Conservation (phyloP, 1,140 invertebrate species). For the Drosophila quadrilineata region DNA sequence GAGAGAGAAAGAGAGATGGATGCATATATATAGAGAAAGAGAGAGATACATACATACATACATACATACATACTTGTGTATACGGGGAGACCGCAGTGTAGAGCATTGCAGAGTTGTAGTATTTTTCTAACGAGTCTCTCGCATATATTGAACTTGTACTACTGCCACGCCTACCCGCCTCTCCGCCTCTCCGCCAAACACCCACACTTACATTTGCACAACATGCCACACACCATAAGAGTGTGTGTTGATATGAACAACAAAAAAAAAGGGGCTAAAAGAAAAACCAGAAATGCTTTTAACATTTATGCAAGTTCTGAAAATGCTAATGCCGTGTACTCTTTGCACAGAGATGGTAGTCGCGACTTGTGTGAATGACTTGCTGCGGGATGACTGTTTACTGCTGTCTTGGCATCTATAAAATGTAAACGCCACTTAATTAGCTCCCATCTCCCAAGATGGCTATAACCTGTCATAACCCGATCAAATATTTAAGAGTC, state of each 20-base stretch:
- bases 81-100: neutral
- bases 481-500: too few species aligned
- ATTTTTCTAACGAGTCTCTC: conserved; percentile 68
- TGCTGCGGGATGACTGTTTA: too few species aligned
- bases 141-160: conserved; percentile 32
- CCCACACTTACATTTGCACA: conserved; percentile 11
- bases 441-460: too few species aligned
- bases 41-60: too few species aligned
- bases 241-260: too few species aligned
- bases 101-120: conserved; percentile 48
- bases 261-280: too few species aligned
- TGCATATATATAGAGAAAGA: neutral
- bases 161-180: neutral
- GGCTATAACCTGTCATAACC: too few species aligned
- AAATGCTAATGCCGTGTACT: neutral
- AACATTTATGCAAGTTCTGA: conserved; percentile 46
- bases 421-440: too few species aligned
- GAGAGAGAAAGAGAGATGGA: neutral
- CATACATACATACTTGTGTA: too few species aligned
- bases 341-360: conserved; percentile 19
- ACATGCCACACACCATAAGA: too few species aligned
- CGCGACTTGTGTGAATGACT: conserved; percentile 24
- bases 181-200: neutral
- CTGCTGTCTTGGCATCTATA: too few species aligned
- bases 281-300: conserved; percentile 46